Percentiles rank a stretch among this genome's conserved stretches.
Conservation (phyloP, 2,797 vertebrate species). For the Menidia menidia region DNA sequence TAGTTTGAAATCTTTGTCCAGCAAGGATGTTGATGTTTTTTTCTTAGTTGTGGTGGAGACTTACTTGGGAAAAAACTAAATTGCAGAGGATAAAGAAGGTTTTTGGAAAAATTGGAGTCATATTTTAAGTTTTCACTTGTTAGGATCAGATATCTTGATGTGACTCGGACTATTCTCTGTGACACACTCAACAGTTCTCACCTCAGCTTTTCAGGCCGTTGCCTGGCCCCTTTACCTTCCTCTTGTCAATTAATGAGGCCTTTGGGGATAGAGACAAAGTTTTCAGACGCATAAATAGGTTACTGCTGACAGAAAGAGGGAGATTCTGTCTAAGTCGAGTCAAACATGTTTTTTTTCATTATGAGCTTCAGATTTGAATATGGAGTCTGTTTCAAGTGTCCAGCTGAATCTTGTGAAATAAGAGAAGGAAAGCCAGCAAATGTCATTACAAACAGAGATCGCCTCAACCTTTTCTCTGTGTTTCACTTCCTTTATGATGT, state of each 20-base stretch:
- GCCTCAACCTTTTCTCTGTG: too few relatives aligned
- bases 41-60: too few relatives aligned
- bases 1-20: too few relatives aligned
- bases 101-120: not conserved
- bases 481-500: too few relatives aligned
- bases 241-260: not conserved
- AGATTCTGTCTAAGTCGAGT: not conserved
- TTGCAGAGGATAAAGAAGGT: not conserved
- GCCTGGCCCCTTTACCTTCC: not conserved
- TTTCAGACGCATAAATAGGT: not conserved
- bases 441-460: too few relatives aligned
- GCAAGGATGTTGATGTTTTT: too few relatives aligned
- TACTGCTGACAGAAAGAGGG: not conserved
- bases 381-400: too few relatives aligned
- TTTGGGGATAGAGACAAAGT: constrained; percentile 3
- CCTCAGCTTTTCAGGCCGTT: not conserved
- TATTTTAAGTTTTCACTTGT: not conserved
- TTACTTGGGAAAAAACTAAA: too few relatives aligned
- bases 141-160: not conserved
- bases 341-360: not conserved
- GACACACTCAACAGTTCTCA: too few relatives aligned
- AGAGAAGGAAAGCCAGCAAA: too few relatives aligned
- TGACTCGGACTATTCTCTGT: not conserved
- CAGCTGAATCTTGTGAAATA: too few relatives aligned
- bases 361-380: too few relatives aligned